A percentile compares a stretch with the other conserved stretches of the same genome.
These are phyloP conservation scores for Pollenia angustigena DNA, from an alignment of 2,888 invertebrate species.

Conservation along the genomic window DNA sequence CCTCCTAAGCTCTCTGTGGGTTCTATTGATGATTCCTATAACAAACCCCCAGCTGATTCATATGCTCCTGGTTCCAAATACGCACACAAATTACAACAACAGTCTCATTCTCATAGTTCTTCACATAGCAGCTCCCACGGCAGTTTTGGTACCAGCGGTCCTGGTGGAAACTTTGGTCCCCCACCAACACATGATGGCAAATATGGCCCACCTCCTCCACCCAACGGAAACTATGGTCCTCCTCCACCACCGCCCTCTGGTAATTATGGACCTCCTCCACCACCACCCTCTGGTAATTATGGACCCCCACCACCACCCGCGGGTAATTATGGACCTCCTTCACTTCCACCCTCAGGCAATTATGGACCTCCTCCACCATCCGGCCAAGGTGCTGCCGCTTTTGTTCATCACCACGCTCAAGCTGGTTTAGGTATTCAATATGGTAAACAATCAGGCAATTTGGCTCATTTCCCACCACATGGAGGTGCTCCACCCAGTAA, in stretches of 20 bases:
- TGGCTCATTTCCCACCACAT: conserved; percentile 77
- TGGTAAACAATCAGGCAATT: conserved; percentile 80
- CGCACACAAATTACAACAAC: conserved; percentile 78
- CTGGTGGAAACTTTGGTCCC: conserved; percentile 81
- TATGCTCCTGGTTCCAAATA: conserved; percentile 82
- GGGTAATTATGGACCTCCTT: conserved; percentile 56
- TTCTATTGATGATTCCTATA: conserved; percentile 82
- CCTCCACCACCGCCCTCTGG: conserved; percentile 44
- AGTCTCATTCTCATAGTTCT: conserved; percentile 5
- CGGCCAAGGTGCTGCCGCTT: conserved; percentile 81
- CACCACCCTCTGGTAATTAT: conserved; percentile 55
- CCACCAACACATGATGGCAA: conserved; percentile 44
- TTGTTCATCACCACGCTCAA: conserved; percentile 71
- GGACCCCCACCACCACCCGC: conserved; percentile 57
- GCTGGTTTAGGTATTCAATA: conserved; percentile 80
- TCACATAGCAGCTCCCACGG: conserved; percentile 35
- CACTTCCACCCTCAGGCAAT: conserved; percentile 47
- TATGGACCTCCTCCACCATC: conserved; percentile 81
- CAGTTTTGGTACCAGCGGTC: conserved; percentile 83
- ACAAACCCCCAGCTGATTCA: conserved; percentile 84
- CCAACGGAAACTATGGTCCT: conserved; percentile 77
- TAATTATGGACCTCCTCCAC: conserved; percentile 65
- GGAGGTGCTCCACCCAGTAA: conserved; percentile 82
- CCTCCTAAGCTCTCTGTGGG: conserved; percentile 81
- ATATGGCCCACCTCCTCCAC: conserved; percentile 61